Base-by-base conservation (phyloP, 1,140 invertebrate species). In the Cepaea nemoralis region DNA sequence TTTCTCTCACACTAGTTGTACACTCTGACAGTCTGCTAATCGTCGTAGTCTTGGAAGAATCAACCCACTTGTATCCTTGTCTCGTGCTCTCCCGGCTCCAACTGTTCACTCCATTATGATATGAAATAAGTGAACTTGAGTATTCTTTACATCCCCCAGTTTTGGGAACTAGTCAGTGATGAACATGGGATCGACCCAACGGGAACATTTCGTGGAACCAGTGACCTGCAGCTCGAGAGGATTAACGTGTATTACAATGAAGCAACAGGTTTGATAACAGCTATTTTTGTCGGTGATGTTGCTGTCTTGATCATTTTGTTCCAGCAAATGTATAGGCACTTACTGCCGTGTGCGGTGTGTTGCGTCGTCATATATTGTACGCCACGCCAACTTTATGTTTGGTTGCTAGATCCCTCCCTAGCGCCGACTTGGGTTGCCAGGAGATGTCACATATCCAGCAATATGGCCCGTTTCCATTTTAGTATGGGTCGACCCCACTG, bases 101-200 rank as follows among this genome's bases (percentile, higher is more conserved):
- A n/a, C n/a, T n/a, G n/a, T n/a, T n/a, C n/a, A n/a, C n/a, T n/a
- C n/a, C n/a, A n/a, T n/a, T n/a, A n/a, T n/a, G n/a, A n/a, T n/a
- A n/a, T n/a, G n/a, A n/a, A n/a, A n/a, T n/a, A n/a, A n/a, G n/a
- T n/a, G n/a, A n/a, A n/a, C n/a, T n/a, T n/a, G n/a, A n/a, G n/a
- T n/a, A n/a, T n/a, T n/a, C n/a, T n/a, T n/a, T n/a, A n/a, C n/a
- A n/a, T 82, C 69, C 74, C 79, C 6, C 84, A 97, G 96, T 98
- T 98, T 93, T 97, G 96, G 96, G 96, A 97, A 92, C 95, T 97
- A 48, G 97, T 97, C 85, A 97, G 96, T 50, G 89, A 90, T 73
- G 92, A 93, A 83, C 93, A 93, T 84, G 92, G 93, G 45, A 92
- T 93, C 78, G 92, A 93, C 84, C 92, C 93, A 22, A 91, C 91